These are phyloP conservation scores for Diglossa brunneiventris DNA, from an alignment of 2,113 vertebrate genomes.

Conservation along the genomic window DNA sequence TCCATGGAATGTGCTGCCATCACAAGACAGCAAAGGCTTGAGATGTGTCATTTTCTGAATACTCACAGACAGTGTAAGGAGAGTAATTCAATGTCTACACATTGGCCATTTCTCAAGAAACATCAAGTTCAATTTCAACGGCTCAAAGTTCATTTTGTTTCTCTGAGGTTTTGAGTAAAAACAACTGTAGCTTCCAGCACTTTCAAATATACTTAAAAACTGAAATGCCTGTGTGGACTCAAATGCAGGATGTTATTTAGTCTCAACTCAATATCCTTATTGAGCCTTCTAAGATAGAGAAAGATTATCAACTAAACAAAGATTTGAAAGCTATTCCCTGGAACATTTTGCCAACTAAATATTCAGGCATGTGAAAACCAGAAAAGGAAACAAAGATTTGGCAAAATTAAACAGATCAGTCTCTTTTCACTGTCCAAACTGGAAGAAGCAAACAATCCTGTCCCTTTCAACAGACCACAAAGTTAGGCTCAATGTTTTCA, in stretches of 20 bases:
- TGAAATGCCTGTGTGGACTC: background rate
- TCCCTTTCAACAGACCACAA: background rate
- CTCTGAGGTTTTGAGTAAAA: background rate
- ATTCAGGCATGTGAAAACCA: background rate
- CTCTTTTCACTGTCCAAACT: background rate
- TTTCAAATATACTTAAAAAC: background rate
- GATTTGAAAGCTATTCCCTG: background rate
- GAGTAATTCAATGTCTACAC: fast-evolving
- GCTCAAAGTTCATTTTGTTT: background rate
- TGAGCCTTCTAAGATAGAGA: background rate
- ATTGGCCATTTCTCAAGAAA: background rate
- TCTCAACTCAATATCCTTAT: background rate
- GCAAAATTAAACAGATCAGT: background rate
- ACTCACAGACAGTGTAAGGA: background rate
- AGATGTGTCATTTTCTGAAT: background rate
- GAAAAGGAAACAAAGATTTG: slow-evolving; percentile 12
- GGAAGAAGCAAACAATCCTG: background rate
- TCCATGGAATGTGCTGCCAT: background rate
- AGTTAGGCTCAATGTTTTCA: background rate
- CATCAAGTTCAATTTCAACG: background rate
- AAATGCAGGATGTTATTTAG: background rate
- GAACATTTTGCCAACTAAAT: background rate
- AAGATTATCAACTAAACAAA: background rate
- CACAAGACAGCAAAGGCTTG: background rate
- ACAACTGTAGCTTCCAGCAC: background rate